These are phyloP conservation scores for Orthosia incerta DNA, from an alignment of 2,888 invertebrate genomes.

Conservation along the genomic window DNA sequence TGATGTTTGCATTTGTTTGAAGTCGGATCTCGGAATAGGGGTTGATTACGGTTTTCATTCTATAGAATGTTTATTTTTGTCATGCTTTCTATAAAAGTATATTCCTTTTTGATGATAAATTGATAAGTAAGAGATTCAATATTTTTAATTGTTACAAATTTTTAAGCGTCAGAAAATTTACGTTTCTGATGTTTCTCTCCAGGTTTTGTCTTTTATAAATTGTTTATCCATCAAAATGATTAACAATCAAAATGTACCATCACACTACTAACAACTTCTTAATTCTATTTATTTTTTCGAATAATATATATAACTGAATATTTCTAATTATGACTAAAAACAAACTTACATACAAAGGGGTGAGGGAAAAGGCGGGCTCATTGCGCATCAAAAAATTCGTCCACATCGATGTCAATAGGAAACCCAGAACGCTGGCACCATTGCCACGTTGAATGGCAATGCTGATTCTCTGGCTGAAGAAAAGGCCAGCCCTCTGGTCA, in stretches of 20 bases:
- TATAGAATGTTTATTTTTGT: not conserved
- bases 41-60: not conserved
- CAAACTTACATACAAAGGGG: too few species aligned
- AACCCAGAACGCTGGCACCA: too few species aligned
- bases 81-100: not conserved
- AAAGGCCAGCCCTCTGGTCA: too few species aligned
- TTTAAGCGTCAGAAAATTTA: not conserved
- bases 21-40: not conserved
- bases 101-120: not conserved
- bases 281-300: too few species aligned
- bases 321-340: too few species aligned
- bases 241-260: not conserved
- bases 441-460: too few species aligned
- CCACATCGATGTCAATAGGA: too few species aligned
- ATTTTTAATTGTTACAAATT: not conserved
- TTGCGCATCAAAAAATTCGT: too few species aligned
- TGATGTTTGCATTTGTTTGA: conserved; percentile 6
- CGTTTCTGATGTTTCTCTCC: not conserved
- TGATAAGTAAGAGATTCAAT: not conserved
- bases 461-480: too few species aligned
- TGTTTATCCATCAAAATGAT: not conserved
- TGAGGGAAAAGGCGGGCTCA: too few species aligned
- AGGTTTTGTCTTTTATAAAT: not conserved
- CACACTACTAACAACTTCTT: not conserved
- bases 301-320: too few species aligned